phyloP scores from a whole-genome alignment of 2,113 vertebrate genomes.

The Regulus satrapa region DNA sequence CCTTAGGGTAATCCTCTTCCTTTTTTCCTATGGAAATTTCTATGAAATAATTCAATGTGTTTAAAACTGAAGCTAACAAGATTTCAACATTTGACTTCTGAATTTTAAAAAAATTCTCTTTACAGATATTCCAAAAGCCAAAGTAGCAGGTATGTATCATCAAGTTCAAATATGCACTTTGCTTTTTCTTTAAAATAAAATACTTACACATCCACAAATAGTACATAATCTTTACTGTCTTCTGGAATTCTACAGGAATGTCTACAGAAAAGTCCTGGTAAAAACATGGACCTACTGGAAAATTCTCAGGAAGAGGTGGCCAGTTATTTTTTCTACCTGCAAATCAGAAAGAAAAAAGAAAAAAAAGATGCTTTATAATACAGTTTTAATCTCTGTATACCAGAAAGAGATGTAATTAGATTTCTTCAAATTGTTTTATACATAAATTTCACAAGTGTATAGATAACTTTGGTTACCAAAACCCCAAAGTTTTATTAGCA shows the following conservation, averaged over 20 bases:
- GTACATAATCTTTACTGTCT: constrained; percentile 96
- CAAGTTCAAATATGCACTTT: background rate
- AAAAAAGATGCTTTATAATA: background rate
- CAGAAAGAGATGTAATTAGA: background rate
- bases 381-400: background rate
- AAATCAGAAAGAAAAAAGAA: background rate
- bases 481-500: background rate
- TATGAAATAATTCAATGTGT: background rate
- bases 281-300: constrained; percentile 91
- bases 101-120: background rate
- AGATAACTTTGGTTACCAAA: background rate
- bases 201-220: constrained; percentile 98
- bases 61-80: background rate
- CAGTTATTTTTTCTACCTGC: constrained; percentile 95
- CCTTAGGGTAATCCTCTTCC: background rate
- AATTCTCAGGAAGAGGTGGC: constrained; percentile 90
- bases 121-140: background rate
- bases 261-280: constrained; percentile 95
- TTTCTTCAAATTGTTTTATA: background rate
- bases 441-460: background rate
- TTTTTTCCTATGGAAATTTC: background rate
- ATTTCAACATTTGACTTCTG: background rate
- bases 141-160: background rate
- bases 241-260: constrained; percentile 96
- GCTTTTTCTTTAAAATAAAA: background rate